phyloP scores from a whole-genome alignment of 2,113 vertebrate genomes.

The Terrapene triunguis region DNA sequence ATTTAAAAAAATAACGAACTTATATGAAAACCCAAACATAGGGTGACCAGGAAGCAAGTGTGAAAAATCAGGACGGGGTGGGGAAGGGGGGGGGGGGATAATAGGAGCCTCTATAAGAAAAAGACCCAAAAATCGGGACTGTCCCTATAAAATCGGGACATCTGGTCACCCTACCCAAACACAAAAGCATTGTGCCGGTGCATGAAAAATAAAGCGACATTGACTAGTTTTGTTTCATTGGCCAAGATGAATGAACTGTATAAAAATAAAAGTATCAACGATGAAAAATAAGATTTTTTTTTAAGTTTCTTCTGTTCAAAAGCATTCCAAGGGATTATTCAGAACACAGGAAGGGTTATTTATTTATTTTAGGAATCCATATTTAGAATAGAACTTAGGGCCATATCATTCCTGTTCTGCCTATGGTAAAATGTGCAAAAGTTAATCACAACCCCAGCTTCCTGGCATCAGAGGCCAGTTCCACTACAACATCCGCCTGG shows the following conservation, averaged over 20 bases:
- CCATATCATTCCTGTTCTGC: conserved; percentile 39
- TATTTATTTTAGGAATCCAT: neutral
- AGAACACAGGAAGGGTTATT: conserved; percentile 50
- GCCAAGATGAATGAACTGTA: conserved; percentile 57
- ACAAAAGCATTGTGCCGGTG: neutral
- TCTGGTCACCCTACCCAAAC: neutral
- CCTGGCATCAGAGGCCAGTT: neutral
- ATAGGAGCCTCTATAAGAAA: no score
- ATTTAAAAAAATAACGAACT: conserved; percentile 9
- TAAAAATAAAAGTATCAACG: conserved; percentile 56
- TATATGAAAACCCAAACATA: neutral
- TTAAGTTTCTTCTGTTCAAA: conserved; percentile 61
- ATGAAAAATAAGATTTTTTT: conserved; percentile 18
- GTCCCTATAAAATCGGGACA: no score
- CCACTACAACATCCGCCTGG: neutral
- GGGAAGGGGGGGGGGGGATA: no score
- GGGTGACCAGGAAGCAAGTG: no score
- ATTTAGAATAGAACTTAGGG: conserved; percentile 52
- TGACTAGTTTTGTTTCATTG: conserved; percentile 47
- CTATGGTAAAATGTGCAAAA: conserved; percentile 42
- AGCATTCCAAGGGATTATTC: conserved; percentile 50
- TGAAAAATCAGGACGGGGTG: no score
- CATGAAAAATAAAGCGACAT: neutral
- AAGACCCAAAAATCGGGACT: no score
- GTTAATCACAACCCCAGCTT: neutral